A percentile compares a stretch with the other conserved stretches of the same genome.
phyloP scores from a whole-genome alignment of 2,797 vertebrate species.

The Aulostomus chinensis region DNA sequence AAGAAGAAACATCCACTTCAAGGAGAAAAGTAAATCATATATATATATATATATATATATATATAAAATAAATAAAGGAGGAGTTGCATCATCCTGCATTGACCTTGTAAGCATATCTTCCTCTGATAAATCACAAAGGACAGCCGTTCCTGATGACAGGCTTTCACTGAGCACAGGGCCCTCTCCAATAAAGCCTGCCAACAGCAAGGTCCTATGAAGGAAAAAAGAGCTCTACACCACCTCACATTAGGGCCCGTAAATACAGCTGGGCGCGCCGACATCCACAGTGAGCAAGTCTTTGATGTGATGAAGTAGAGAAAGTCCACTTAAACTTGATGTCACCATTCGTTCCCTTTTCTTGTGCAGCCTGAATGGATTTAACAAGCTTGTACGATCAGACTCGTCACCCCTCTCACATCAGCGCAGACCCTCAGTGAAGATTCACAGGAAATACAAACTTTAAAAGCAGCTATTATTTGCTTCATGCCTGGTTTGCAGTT shows the following conservation, averaged over 20 bases:
- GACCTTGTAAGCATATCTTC: conserved; percentile 56
- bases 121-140: conserved; percentile 62
- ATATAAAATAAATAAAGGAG: conserved; percentile 10
- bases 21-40: conserved; percentile 5
- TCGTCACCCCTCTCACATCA: conserved; percentile 5
- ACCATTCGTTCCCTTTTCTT: not conserved
- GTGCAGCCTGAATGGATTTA: conserved; percentile 3
- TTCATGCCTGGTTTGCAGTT: too few relatives aligned
- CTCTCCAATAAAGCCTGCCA: conserved; percentile 47
- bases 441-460: too few relatives aligned
- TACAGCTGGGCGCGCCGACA: conserved; percentile 40
- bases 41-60: not conserved
- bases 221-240: conserved; percentile 53
- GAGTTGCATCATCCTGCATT: conserved; percentile 47
- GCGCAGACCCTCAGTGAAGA: too few relatives aligned
- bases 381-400: conserved; percentile 6
- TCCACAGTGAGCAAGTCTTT: conserved; percentile 15
- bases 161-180: conserved; percentile 47
- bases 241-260: conserved; percentile 64
- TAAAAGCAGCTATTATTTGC: too few relatives aligned
- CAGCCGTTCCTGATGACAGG: conserved; percentile 57
- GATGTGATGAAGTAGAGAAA: conserved; percentile 37
- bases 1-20: conserved; percentile 5
- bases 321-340: conserved; percentile 35
- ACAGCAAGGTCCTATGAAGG: conserved; percentile 67